A percentile compares a stretch with the other conserved stretches of the same genome.
Evolutionary conservation across 53 echinoderm and acorn worm genomes (phyloP).

Genomic region (Astropecten irregularis): DNA sequence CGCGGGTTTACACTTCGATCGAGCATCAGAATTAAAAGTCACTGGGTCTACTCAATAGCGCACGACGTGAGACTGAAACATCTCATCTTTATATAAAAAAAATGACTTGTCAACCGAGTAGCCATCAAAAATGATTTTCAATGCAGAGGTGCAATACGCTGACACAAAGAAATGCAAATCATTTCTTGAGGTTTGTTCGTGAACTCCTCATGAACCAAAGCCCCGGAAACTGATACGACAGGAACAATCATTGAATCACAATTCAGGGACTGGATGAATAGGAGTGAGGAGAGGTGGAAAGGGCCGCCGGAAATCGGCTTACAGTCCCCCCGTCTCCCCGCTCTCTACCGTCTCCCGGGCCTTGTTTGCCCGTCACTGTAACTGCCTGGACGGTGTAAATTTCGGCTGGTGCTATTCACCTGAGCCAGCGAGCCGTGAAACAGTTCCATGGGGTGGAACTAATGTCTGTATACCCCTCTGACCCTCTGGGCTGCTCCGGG

Average conservation of each 20-base stretch:
- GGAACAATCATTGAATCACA: slow-evolving; percentile 2
- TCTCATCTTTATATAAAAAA: too few relatives aligned
- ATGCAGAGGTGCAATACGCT: too few relatives aligned
- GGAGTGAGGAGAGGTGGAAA: neutral
- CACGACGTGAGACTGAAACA: too few relatives aligned
- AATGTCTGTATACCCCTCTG: slow-evolving; percentile 3
- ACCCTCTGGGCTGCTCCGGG: slow-evolving; percentile 18
- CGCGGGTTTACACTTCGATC: too few relatives aligned
- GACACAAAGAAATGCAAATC: too few relatives aligned
- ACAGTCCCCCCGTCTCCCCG: neutral
- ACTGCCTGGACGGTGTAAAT: slow-evolving; percentile 1
- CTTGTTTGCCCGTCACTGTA: slow-evolving; percentile 34
- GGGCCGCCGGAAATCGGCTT: slow-evolving; percentile 42
- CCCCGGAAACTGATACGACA: slow-evolving; percentile 42
- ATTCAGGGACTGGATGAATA: neutral
- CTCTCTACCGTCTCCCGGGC: neutral
- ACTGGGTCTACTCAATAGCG: too few relatives aligned
- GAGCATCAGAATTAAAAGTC: too few relatives aligned
- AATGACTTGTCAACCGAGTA: too few relatives aligned
- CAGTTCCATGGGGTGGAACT: neutral
- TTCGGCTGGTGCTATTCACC: neutral
- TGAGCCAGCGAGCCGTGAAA: slow-evolving; percentile 13
- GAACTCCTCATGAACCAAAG: slow-evolving; percentile 27
- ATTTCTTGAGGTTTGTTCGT: too few relatives aligned
- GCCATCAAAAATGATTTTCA: too few relatives aligned